Conservation (phyloP, 2,113 vertebrate species). For the Chaenocephalus aceratus region DNA sequence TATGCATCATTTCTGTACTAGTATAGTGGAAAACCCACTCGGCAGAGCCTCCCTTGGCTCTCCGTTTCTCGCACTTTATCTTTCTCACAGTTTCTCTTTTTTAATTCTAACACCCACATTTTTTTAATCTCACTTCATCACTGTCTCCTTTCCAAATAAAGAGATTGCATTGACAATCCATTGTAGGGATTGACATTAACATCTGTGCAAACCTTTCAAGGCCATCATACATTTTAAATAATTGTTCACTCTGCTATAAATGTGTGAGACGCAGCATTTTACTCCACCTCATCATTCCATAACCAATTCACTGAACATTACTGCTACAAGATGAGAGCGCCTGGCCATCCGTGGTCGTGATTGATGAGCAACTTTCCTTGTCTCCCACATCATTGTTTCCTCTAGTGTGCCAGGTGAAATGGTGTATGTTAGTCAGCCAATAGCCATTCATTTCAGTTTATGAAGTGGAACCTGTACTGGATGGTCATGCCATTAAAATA, state of each 20-base stretch:
- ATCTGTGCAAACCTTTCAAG: slow-evolving; percentile 63
- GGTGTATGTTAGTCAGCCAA: slow-evolving; percentile 63
- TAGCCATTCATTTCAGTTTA: slow-evolving; percentile 69
- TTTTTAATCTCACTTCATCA: slow-evolving; percentile 39
- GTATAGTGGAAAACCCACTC: slow-evolving; percentile 62
- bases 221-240: slow-evolving; percentile 41
- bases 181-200: slow-evolving; percentile 44
- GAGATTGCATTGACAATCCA: slow-evolving; percentile 28
- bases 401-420: slow-evolving; percentile 61
- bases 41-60: slow-evolving; percentile 47
- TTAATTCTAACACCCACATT: slow-evolving; percentile 2
- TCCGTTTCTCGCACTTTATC: slow-evolving; percentile 25
- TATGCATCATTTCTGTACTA: slow-evolving; percentile 79
- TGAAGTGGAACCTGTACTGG: slow-evolving; percentile 63
- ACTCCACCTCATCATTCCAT: slow-evolving; percentile 68
- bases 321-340: slow-evolving; percentile 45
- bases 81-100: neutral
- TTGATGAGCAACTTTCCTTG: slow-evolving; percentile 65
- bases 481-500: slow-evolving; percentile 53
- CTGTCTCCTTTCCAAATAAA: slow-evolving; percentile 45
- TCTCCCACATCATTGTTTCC: slow-evolving; percentile 64
- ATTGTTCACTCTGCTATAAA: slow-evolving; percentile 50
- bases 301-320: slow-evolving; percentile 70
- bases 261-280: slow-evolving; percentile 48
- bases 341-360: slow-evolving; percentile 58